Percentiles rank a stretch among this genome's conserved stretches.
Conservation (phyloP, 1,140 invertebrate species). For the Ctenoplectra terminalis region DNA sequence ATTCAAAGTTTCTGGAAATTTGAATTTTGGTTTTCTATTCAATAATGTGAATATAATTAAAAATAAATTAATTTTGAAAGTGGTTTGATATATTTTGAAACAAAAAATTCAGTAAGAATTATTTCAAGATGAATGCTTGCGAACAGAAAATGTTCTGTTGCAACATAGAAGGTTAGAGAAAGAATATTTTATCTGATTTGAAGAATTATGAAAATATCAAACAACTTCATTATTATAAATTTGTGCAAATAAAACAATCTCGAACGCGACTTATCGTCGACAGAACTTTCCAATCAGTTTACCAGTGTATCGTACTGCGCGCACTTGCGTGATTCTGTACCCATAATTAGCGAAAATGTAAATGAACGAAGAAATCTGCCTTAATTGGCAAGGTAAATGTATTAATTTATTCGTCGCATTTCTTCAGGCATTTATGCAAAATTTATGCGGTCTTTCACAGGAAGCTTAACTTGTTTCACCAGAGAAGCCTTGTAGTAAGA, state of each 20-base stretch:
- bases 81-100: too few species aligned
- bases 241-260: too few species aligned
- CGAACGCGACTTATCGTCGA: not conserved
- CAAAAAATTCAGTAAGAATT: too few species aligned
- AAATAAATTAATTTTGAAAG: too few species aligned
- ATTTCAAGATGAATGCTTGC: too few species aligned
- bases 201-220: too few species aligned
- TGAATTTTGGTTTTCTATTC: not conserved
- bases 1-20: not conserved
- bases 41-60: too few species aligned
- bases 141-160: too few species aligned
- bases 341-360: not conserved
- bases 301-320: too few species aligned
- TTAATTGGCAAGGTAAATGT: not conserved
- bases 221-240: too few species aligned
- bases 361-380: not conserved
- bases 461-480: slow-evolving; percentile 8
- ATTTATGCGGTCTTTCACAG: slow-evolving; percentile 1
- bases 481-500: slow-evolving; percentile 27
- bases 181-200: too few species aligned
- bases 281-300: not conserved
- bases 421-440: slow-evolving; percentile 29
- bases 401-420: slow-evolving; percentile 16
- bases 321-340: not conserved
- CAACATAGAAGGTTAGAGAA: too few species aligned